phyloP scores from a whole-genome alignment of 2,888 invertebrate genomes.

The Cordilura impudica region DNA sequence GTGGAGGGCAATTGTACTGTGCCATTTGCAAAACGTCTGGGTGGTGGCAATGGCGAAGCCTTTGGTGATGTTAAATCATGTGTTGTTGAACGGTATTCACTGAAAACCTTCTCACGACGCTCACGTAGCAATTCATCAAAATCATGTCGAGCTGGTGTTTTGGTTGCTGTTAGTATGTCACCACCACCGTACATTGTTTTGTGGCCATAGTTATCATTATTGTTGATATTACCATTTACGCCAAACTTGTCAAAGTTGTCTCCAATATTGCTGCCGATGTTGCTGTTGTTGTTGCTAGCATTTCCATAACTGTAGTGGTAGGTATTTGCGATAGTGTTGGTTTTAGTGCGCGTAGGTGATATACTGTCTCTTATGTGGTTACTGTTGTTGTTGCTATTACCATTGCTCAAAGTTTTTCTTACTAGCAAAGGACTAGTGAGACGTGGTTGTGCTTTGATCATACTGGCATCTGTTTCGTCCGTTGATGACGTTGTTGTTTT shows the following conservation, averaged over 20 bases:
- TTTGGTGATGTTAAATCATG: conserved; percentile 49
- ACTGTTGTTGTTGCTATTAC: conserved; percentile 63
- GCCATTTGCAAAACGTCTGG: conserved; percentile 55
- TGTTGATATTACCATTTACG: conserved; percentile 60
- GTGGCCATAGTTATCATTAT: conserved; percentile 48
- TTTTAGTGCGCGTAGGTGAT: conserved; percentile 62
- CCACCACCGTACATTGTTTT: conserved; percentile 47
- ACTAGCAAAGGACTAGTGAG: conserved; percentile 91
- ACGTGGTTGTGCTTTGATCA: conserved; percentile 85
- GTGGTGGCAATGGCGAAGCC: conserved; percentile 48
- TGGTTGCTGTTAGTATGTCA: conserved; percentile 57
- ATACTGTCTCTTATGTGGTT: conserved; percentile 62
- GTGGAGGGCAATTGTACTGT: conserved; percentile 54
- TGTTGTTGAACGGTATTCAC: conserved; percentile 66
- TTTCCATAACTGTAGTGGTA: conserved; percentile 70
- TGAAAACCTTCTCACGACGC: conserved; percentile 76
- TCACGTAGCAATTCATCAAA: conserved; percentile 77
- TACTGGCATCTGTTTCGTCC: conserved; percentile 71
- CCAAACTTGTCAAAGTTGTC: conserved; percentile 62
- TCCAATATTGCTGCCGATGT: conserved; percentile 47
- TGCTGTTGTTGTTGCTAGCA: conserved; percentile 40
- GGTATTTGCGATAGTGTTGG: conserved; percentile 71
- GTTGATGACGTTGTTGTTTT: conserved; percentile 53
- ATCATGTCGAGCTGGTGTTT: conserved; percentile 75
- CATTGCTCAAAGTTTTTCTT: conserved; percentile 82